Conservation (phyloP, 2,113 vertebrate species). For the Indri indri region DNA sequence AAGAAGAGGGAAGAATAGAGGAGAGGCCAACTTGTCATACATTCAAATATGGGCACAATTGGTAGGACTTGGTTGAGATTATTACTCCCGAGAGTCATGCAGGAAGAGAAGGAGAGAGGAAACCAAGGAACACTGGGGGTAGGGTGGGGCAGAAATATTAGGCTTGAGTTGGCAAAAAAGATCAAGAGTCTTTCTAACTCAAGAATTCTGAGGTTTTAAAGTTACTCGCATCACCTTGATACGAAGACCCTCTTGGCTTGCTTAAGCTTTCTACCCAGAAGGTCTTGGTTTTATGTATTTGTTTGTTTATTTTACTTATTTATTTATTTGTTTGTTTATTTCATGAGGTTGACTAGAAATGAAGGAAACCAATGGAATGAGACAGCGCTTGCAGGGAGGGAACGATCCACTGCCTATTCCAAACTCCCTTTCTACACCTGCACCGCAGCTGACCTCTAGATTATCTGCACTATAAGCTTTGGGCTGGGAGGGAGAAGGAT, state of each 20-base stretch:
- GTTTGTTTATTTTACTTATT: not conserved
- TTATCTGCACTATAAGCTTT: accelerated
- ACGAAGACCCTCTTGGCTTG: not conserved
- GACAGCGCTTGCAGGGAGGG: not conserved
- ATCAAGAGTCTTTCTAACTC: not conserved
- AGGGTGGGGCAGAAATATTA: not conserved
- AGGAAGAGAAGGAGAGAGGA: not conserved
- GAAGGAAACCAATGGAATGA: not conserved
- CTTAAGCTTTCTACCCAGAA: not conserved
- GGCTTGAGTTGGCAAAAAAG: not conserved
- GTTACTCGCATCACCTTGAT: not conserved
- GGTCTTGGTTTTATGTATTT: not conserved
- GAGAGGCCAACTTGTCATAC: not conserved
- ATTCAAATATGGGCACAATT: not conserved
- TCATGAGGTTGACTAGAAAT: not conserved
- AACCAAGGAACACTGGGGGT: not conserved
- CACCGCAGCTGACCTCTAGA: not conserved
- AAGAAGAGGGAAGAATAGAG: not conserved
- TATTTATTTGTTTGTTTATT: not conserved
- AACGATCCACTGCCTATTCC: not conserved
- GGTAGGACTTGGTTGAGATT: not conserved
- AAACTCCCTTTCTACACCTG: not conserved
- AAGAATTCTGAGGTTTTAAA: slow-evolving; percentile 20
- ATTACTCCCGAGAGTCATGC: not conserved
- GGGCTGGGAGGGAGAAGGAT: not conserved